Evolutionary conservation across 2,888 invertebrate genomes (phyloP).

Genomic region (Lithophane leautieri): DNA sequence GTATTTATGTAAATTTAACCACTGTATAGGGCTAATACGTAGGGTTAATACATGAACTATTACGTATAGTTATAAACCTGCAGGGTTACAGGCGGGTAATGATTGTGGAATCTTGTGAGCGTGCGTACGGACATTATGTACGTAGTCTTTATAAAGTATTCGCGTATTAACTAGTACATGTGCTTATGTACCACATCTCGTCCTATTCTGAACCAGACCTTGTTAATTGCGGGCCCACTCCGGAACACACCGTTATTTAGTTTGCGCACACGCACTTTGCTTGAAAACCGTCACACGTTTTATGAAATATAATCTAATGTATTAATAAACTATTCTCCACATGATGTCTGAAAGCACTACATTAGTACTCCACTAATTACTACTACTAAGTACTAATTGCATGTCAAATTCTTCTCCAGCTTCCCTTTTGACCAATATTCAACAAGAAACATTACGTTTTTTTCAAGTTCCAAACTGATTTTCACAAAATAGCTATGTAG

Average conservation of each 20-base stretch:
- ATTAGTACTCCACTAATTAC: not conserved
- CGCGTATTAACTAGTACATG: constrained; percentile 55
- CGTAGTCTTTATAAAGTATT: constrained; percentile 56
- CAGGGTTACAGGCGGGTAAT: constrained; percentile 51
- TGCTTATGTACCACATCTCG: constrained; percentile 62
- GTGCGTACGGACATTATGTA: constrained; percentile 37
- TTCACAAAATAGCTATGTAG: not conserved
- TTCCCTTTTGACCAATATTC: not conserved
- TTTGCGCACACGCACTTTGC: constrained; percentile 65
- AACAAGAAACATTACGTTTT: not conserved
- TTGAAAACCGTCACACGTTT: constrained; percentile 28
- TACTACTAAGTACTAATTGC: not conserved
- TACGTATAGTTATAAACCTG: constrained; percentile 64
- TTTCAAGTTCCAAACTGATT: not conserved
- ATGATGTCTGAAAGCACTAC: not conserved
- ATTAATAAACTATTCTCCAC: not conserved
- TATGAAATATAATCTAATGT: not conserved
- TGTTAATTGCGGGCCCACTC: constrained; percentile 78
- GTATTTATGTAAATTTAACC: constrained; percentile 68
- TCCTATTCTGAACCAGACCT: constrained; percentile 77
- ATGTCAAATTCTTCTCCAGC: not conserved
- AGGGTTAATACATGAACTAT: constrained; percentile 53
- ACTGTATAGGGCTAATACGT: constrained; percentile 51
- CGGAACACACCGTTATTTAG: constrained; percentile 76
- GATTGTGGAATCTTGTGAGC: constrained; percentile 44